phyloP scores from a whole-genome alignment of 2,797 vertebrate species.

The Pangasius larnaudii region DNA sequence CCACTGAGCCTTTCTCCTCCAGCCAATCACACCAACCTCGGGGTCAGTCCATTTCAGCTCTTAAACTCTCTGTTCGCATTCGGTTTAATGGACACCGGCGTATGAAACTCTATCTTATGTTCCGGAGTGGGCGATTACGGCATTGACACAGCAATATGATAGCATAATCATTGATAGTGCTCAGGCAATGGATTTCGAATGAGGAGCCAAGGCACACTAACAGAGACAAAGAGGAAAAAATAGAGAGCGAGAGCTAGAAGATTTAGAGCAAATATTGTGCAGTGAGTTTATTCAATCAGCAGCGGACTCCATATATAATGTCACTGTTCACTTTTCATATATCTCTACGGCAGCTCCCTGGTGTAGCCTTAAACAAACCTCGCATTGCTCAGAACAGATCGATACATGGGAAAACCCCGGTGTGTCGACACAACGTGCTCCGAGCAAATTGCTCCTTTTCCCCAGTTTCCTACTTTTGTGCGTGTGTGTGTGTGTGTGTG shows the following conservation, averaged over 20 bases:
- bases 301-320: not conserved
- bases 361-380: not conserved
- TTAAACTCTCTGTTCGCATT: slow-evolving; percentile 32
- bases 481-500: not conserved
- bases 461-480: not conserved
- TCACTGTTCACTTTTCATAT: not conserved
- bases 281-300: not conserved
- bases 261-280: not conserved
- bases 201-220: not conserved
- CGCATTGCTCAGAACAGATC: not conserved
- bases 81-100: slow-evolving; percentile 33
- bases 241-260: not conserved
- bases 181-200: slow-evolving; percentile 10
- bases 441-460: slow-evolving; percentile 8
- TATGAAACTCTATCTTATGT: slow-evolving; percentile 30
- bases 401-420: not conserved
- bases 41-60: slow-evolving; percentile 31
- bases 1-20: not conserved
- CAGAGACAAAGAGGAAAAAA: not conserved
- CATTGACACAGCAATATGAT: slow-evolving; percentile 35
- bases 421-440: not conserved
- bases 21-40: slow-evolving; percentile 9
- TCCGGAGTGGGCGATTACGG: slow-evolving; percentile 32
- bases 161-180: slow-evolving; percentile 28
- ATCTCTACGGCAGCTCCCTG: not conserved